Evolutionary conservation across 1,140 invertebrate species (phyloP), one percentile per base, ranked within the genome.

Genomic region (Drosophila lowei): DNA sequence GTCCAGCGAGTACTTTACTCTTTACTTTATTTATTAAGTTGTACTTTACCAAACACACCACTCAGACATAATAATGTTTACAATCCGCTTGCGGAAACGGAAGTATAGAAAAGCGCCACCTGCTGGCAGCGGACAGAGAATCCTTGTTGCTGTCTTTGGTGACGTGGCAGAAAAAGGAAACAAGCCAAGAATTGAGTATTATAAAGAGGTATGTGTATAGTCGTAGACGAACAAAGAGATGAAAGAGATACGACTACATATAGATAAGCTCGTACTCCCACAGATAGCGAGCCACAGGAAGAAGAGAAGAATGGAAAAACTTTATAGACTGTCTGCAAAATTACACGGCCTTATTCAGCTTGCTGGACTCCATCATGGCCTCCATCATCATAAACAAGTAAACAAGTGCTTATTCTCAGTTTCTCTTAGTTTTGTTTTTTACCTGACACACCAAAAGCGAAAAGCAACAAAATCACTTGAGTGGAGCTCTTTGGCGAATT

Each of bases 281-380:
- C 5, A 13, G 9, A 34, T 23, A 21, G 2, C 2, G 4, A 18
- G 48, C 2, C 25, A 4, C 25, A 38, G 15, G 11, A 21, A 23
- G 1, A 9, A 30, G 6, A 41, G 6, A 41, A n/a, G 11, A 9
- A 46, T 15, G 7, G 16, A 25, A 42, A n/a, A 21, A 38, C 41
- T 70, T 50, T 52, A 70, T n/a, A n/a, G n/a, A n/a, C n/a, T 23
- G 21, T 23, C 21, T 23, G 0, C 1, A 2, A 2, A 25, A 42
- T 13, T 15, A 38, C 41, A 70, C 46, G 47, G 64, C 64, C 70
- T 70, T 70, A 70, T 70, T 70, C 54, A 71, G 70, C 67, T 59
- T 16, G n/a, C 28, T 21, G 23, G 44, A n/a, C 46, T 15, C 50
- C 18, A 66, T 54, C 18, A 55, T 28, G 28, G 63, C 47, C 47